Conservation (phyloP, 2,888 invertebrate genomes). For the Myathropa florea region DNA sequence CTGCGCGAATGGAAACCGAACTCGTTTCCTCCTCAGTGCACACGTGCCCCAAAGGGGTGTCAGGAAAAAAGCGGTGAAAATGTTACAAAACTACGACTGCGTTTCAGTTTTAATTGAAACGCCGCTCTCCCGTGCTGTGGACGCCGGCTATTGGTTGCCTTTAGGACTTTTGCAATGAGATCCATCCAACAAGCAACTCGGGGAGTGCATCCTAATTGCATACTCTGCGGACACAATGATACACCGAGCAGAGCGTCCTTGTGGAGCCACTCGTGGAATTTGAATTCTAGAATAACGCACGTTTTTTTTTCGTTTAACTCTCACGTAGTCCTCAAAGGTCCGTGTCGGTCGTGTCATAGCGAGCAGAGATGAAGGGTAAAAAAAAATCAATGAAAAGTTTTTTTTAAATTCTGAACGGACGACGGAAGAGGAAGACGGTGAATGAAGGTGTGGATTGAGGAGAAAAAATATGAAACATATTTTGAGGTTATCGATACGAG, state of each 20-base stretch:
- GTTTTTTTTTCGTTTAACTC: background rate
- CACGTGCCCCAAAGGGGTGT: background rate
- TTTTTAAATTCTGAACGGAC: background rate
- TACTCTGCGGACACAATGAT: background rate
- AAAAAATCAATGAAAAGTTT: background rate
- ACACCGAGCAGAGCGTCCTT: background rate
- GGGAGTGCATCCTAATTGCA: background rate
- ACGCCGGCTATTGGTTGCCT: background rate
- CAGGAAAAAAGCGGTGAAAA: background rate
- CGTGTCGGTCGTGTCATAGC: background rate
- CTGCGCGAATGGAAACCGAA: background rate
- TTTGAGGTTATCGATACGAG: conserved; percentile 2
- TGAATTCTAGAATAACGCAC: background rate
- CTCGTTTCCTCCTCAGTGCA: too few relatives aligned
- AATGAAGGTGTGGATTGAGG: too few relatives aligned
- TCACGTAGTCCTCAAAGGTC: background rate
- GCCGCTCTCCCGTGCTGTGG: background rate
- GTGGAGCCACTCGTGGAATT: background rate
- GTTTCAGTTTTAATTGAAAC: conserved; percentile 8
- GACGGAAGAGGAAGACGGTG: background rate
- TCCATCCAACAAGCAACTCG: background rate
- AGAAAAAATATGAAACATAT: background rate
- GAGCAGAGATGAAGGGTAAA: background rate
- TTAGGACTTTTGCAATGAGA: too few relatives aligned
- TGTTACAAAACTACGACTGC: background rate